Conservation (phyloP, 2,888 invertebrate species). For the Physocephala rufipes region DNA sequence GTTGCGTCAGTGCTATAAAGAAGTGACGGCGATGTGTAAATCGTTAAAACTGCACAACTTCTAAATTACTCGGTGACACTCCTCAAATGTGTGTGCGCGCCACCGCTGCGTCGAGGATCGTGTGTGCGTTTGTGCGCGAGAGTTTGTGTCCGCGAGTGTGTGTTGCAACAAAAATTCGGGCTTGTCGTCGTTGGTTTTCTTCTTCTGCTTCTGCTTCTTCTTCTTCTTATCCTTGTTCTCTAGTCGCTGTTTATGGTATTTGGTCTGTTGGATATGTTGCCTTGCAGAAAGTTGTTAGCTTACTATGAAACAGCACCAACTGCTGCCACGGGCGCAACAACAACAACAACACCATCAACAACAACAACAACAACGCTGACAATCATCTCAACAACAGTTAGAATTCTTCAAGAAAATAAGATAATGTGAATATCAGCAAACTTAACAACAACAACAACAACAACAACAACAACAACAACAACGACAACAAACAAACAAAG, state of each 20-base stretch:
- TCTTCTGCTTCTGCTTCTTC: too few relatives aligned
- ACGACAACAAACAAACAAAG: neutral
- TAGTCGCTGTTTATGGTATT: neutral
- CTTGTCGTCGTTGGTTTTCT: too few relatives aligned
- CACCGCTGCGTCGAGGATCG: neutral
- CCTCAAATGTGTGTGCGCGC: too few relatives aligned
- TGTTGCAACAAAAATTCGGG: slow-evolving; percentile 1
- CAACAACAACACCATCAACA: slow-evolving; percentile 21
- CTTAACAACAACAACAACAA: slow-evolving; percentile 36
- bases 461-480: slow-evolving; percentile 9
- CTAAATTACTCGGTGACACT: neutral
- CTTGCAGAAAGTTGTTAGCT: slow-evolving; percentile 25
- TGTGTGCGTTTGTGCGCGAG: neutral
- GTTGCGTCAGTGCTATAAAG: neutral
- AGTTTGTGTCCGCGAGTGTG: slow-evolving; percentile 26
- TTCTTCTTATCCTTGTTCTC: too few relatives aligned
- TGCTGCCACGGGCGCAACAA: slow-evolving; percentile 26
- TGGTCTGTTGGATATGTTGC: neutral
- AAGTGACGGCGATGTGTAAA: neutral
- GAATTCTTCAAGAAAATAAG: slow-evolving; percentile 37
- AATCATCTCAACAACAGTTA: slow-evolving; percentile 3
- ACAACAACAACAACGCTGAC: neutral
- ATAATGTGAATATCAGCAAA: slow-evolving; percentile 43
- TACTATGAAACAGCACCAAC: slow-evolving; percentile 38
- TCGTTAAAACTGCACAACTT: neutral